Evolutionary conservation across 2,888 invertebrate species (phyloP).

Genomic region (Morinoia aosen): DNA sequence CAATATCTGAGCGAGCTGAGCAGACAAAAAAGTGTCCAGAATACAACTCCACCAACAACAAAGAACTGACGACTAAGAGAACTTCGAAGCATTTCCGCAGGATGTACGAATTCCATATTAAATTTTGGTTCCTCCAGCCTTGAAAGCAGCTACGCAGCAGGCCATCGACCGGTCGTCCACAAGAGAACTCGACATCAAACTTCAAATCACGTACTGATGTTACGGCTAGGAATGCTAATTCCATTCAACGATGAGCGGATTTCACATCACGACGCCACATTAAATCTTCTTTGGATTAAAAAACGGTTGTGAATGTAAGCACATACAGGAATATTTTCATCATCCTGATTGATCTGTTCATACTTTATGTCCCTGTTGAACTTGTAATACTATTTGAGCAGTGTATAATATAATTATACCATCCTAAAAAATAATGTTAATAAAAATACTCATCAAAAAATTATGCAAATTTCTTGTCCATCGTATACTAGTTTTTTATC

Average conservation of each 20-base stretch:
- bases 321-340: background rate
- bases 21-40: background rate
- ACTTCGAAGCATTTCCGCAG: too few species aligned
- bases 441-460: too few species aligned
- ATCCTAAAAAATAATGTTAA: too few species aligned
- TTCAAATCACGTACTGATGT: background rate
- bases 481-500: too few species aligned
- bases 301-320: background rate
- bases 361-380: background rate
- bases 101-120: background rate
- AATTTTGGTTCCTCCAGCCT: background rate
- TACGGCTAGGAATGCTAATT: background rate
- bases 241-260: background rate
- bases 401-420: too few species aligned
- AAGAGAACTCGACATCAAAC: background rate
- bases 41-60: background rate
- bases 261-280: background rate
- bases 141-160: background rate
- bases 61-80: too few species aligned
- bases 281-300: background rate
- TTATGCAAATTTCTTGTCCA: too few species aligned
- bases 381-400: background rate
- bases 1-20: background rate
- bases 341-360: background rate
- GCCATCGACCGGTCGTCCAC: background rate